phyloP scores from a whole-genome alignment of 2,113 vertebrate genomes.

The Phyllostomus discolor region DNA sequence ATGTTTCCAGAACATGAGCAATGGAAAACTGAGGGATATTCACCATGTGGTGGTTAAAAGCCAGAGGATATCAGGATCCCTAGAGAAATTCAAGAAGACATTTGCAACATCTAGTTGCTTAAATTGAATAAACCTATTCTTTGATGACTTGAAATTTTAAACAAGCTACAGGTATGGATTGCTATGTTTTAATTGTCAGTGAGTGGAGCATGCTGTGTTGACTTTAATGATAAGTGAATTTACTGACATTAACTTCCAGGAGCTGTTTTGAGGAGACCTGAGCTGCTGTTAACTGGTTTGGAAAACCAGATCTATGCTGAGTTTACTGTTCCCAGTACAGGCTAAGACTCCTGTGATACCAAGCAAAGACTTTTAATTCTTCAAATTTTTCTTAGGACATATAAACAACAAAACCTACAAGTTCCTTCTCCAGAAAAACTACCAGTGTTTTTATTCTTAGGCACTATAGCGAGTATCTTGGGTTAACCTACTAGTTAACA shows the following conservation, averaged over 20 bases:
- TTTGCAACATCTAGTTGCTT: background rate
- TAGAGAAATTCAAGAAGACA: background rate
- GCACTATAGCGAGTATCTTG: background rate
- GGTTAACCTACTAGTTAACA: background rate
- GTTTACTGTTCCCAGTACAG: background rate
- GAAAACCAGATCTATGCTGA: background rate
- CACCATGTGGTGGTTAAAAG: background rate
- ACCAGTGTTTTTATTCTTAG: background rate
- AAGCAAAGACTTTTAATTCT: background rate
- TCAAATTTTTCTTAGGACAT: background rate
- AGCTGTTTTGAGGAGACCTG: background rate
- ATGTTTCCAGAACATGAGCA: background rate
- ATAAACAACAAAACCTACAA: conserved; percentile 1
- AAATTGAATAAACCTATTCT: background rate
- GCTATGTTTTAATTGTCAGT: background rate
- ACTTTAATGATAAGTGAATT: background rate
- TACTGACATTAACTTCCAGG: background rate
- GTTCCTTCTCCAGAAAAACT: background rate
- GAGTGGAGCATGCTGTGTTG: background rate
- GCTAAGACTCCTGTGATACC: background rate
- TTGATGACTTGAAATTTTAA: background rate
- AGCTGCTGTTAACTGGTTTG: background rate
- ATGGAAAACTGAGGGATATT: background rate
- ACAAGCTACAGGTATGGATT: background rate
- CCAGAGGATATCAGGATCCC: background rate